phyloP scores from a whole-genome alignment of 1,140 invertebrate genomes.

The Rhagoletis zephyria region DNA sequence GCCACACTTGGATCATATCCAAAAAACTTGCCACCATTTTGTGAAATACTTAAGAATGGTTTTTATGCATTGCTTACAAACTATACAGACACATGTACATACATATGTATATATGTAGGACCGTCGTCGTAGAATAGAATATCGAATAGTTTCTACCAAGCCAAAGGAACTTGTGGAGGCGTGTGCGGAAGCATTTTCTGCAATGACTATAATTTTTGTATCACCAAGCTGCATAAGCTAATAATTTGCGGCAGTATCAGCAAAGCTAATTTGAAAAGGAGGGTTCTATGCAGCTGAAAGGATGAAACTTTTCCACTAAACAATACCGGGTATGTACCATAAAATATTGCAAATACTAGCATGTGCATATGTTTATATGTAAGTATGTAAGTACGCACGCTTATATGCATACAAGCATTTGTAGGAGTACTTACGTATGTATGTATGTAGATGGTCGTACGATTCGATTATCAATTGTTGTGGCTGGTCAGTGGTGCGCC shows the following conservation, averaged over 20 bases:
- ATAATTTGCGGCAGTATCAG: background rate
- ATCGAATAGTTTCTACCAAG: background rate
- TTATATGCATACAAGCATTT: background rate
- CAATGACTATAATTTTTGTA: too few relatives aligned
- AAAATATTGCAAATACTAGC: too few relatives aligned
- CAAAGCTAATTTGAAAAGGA: background rate
- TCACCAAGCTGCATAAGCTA: background rate
- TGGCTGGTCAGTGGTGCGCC: background rate
- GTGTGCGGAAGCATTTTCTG: too few relatives aligned
- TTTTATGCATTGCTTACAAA: too few relatives aligned
- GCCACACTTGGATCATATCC: background rate
- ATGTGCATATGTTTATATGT: background rate
- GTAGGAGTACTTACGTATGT: background rate
- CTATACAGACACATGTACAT: too few relatives aligned
- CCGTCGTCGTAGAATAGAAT: background rate
- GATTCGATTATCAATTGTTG: background rate
- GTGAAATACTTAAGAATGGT: background rate
- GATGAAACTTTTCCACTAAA: background rate
- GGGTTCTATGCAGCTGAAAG: background rate
- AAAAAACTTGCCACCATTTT: conserved; percentile 19
- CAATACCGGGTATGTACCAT: too few relatives aligned
- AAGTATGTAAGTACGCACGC: too few relatives aligned
- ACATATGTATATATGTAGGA: background rate
- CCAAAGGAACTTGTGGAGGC: background rate
- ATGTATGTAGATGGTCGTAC: background rate